Conservation (phyloP, 2,888 invertebrate genomes). For the Sinentomon sp. region DNA sequence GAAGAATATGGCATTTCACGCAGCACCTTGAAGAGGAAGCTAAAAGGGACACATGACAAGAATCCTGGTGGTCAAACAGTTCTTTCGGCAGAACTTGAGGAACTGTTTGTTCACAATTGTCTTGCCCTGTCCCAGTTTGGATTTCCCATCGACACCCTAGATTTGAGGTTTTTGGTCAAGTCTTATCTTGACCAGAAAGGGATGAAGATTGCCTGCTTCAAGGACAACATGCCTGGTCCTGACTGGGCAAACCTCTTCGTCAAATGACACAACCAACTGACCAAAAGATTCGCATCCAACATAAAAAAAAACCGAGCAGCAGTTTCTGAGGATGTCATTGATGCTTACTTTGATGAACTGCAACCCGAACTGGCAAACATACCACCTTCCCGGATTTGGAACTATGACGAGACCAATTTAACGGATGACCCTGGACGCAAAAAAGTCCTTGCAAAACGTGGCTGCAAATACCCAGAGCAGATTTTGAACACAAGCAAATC, state of each 20-base stretch:
- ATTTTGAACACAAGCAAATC: conserved; percentile 14
- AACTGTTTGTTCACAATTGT: too few species aligned
- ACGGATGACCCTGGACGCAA: conserved; percentile 17
- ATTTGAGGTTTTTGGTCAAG: conserved; percentile 7
- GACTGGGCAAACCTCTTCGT: conserved; percentile 3
- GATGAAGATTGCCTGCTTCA: conserved; percentile 12
- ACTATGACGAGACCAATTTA: conserved; percentile 19
- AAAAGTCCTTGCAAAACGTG: too few species aligned
- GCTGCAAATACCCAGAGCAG: conserved; percentile 14
- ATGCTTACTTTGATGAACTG: conserved; percentile 15
- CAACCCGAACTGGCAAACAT: conserved; percentile 10
- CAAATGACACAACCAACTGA: conserved; percentile 1
- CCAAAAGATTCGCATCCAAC: conserved; percentile 10
- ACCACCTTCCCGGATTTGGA: conserved; percentile 15
- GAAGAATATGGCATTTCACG: too few species aligned
- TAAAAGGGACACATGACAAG: too few species aligned
- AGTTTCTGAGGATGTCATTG: conserved; percentile 9
- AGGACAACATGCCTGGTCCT: conserved; percentile 9
- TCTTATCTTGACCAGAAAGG: conserved; percentile 14
- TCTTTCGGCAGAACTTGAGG: too few species aligned
- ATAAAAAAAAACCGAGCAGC: conserved; percentile 10
- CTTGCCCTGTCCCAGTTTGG: too few species aligned
- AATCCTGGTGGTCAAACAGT: too few species aligned
- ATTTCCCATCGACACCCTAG: too few species aligned
- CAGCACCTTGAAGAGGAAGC: too few species aligned